Evolutionary conservation across 1,140 invertebrate species (phyloP).

Genomic region (Neomicropteryx cornuta): DNA sequence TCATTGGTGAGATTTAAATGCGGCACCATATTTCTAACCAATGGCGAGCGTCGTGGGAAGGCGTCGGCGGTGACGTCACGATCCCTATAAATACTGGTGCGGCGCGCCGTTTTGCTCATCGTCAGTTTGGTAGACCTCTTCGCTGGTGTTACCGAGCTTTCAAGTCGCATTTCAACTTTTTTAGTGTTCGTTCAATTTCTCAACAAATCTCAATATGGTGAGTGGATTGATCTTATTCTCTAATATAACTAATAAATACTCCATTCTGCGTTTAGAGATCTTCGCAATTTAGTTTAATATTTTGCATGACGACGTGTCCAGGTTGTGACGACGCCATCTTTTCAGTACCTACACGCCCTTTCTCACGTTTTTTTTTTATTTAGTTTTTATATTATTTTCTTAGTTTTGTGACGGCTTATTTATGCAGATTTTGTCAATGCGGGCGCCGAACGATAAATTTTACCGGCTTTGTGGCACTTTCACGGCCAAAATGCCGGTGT

Average conservation of each 20-base stretch:
- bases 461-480: too few species aligned
- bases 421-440: too few species aligned
- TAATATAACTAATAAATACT: too few species aligned
- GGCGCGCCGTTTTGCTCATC: slow-evolving; percentile 2
- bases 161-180: slow-evolving; percentile 1
- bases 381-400: too few species aligned
- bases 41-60: too few species aligned
- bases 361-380: too few species aligned
- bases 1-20: too few species aligned
- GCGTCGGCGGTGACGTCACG: slow-evolving; percentile 6
- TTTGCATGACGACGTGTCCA: background rate
- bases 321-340: slow-evolving; percentile 1
- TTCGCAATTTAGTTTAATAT: background rate
- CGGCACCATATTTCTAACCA: too few species aligned
- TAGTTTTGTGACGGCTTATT: too few species aligned
- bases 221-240: slow-evolving; percentile 1
- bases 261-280: background rate
- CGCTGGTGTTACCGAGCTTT: slow-evolving; percentile 5
- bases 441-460: too few species aligned
- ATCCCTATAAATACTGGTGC: slow-evolving; percentile 1
- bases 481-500: too few species aligned
- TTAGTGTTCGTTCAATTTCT: slow-evolving; percentile 1
- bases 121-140: slow-evolving; percentile 10
- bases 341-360: too few species aligned
- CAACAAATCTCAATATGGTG: slow-evolving; percentile 8